A percentile compares a stretch with the other conserved stretches of the same genome.
phyloP scores from a whole-genome alignment of 2,888 invertebrate genomes.

The Eristalinus sepulchralis region DNA sequence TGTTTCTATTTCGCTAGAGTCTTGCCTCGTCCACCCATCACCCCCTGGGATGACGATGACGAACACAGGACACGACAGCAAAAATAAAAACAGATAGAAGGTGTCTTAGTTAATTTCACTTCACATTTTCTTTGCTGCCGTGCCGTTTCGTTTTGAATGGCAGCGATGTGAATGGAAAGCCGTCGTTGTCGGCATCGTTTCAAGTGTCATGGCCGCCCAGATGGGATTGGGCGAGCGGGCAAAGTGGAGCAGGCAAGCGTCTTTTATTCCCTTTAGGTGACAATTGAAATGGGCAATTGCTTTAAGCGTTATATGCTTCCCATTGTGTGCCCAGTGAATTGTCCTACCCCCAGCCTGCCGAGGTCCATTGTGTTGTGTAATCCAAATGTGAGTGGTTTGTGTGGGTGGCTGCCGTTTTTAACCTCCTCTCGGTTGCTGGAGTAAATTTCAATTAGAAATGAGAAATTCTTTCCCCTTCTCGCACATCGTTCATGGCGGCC shows the following conservation, averaged over 20 bases:
- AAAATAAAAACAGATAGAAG: constrained; percentile 44
- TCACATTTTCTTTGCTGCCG: constrained; percentile 54
- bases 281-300: constrained; percentile 70
- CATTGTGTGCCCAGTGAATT: constrained; percentile 50
- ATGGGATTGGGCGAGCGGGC: background rate
- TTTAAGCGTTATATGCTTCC: constrained; percentile 59
- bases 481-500: background rate
- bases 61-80: background rate
- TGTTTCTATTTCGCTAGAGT: constrained; percentile 59
- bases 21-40: background rate
- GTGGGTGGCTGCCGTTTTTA: background rate
- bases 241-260: constrained; percentile 48
- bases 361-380: constrained; percentile 38
- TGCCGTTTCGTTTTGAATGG: constrained; percentile 34
- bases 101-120: constrained; percentile 70
- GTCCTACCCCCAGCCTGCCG: constrained; percentile 40
- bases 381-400: constrained; percentile 5
- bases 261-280: constrained; percentile 67
- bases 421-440: constrained; percentile 14
- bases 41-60: background rate
- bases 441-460: constrained; percentile 44
- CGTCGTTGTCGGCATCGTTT: constrained; percentile 24
- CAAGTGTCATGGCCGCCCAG: constrained; percentile 46
- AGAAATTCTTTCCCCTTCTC: background rate
- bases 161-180: constrained; percentile 61